Evolutionary conservation across 2,113 vertebrate species (phyloP), one percentile per base, ranked within the genome.

Genomic region (Podarcis muralis): DNA sequence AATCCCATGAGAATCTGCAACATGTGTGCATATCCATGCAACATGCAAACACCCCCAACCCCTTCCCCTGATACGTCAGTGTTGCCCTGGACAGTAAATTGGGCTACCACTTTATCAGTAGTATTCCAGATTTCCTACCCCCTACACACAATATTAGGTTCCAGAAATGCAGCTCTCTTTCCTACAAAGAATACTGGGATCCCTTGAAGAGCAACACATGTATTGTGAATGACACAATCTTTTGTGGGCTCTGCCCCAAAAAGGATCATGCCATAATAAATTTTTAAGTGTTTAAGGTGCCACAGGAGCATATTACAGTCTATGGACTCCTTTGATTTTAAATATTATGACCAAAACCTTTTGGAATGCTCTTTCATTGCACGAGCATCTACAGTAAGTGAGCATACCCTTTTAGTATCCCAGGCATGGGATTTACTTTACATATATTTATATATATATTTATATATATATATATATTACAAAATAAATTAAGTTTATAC

Each of bases 401-500:
- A 53, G 77, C 88, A 92, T 92, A 90, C 57, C 88, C 87, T 91
- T 76, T 91, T 93, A 91, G 88, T 89, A 92, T 91, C 91, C 93
- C 88, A 92, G 32, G 88, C 75, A 92, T 88, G 91, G 91, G 94
- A 78, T 91, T 96, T 94, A 95, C 90, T 94, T 94, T 90, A 91
- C 87, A 90, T 91, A 81, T 81, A 86, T 89, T 83, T 88, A 30
- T 86, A 48, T 69, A 53, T 86, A 75, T 83, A 78, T 84, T 78
- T 88, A 79, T 84, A 43, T 89, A 88, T 84, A 59, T 89, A 88
- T 87, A 89, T 85, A 89, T 74, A 53, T 80, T 80, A 95, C 82
- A 95, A 97, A 97, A 97, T 97, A 97, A 96, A 96, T 96, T 96
- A 89, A 91, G 94, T 96, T 95, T 94, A 96, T 91, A 96, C 91